Base-by-base conservation (phyloP, 2,113 vertebrate species). In the Thermophis baileyi region DNA sequence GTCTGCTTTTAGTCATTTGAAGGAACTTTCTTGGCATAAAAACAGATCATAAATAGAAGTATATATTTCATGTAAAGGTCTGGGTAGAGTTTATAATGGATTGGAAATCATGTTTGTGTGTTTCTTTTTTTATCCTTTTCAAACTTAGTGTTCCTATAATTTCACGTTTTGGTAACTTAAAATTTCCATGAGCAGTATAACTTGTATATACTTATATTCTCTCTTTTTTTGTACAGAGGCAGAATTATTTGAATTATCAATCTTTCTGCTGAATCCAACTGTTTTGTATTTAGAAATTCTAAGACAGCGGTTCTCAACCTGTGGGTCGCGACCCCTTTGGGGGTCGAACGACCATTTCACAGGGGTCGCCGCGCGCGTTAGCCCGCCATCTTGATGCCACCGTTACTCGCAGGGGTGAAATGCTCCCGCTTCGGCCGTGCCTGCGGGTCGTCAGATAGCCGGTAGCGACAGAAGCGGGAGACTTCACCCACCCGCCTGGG, bases 1-100 rank as follows among this genome's bases (percentile, higher is more conserved):
- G 99, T 98, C 90, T 11, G 81, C 53, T n/a, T 24, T 10, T 20
- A 40, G 69, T 81, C 69, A 81, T 81, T 81, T 81, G 18, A 81
- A 81, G 74, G 35, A 44, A 81, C 54, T 57, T 55, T 47, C 27
- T 85, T 89, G 44, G 27, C 14, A 30, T 85, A 9, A n/a, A 46
- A 85, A 30, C 35, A 27, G 40, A 22, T 50, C 27, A 3, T 11
- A 4, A 54, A 6, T 87, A 55, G 51, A 22, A 27, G 18, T 55
- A 54, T n/a, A n/a, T 60, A 18, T 49, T 1, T 6, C 49, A 46
- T 22, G 7, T 14, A 53, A 25, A 46, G 54, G 6, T 16, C 3
- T 46, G 12, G 53, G 14, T 40, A 20, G 18, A 40, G 7, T 22
- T 63, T 12, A 50, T 87, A 24, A 20, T 87, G 30, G 54, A 22